Evolutionary conservation across 2,113 vertebrate species (phyloP).

Genomic region (Helogale parvula): DNA sequence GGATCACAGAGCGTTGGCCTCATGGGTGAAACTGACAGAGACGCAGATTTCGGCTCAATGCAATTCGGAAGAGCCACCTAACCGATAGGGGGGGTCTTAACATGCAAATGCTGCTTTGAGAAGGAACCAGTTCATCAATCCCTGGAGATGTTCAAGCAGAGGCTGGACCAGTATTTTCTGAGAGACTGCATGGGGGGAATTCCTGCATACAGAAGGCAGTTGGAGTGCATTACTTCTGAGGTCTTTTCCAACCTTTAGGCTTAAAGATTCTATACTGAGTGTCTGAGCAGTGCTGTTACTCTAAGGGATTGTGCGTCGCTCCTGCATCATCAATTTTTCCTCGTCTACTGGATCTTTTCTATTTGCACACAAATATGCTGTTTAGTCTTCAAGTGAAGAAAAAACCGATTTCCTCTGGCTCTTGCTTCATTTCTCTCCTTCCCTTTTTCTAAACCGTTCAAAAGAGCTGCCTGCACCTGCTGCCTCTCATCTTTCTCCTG

Average conservation of each 20-base stretch:
- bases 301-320: background rate
- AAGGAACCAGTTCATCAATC: background rate
- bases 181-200: background rate
- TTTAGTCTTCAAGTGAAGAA: constrained; percentile 18
- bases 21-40: background rate
- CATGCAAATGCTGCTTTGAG: background rate
- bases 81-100: background rate
- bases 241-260: background rate
- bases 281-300: background rate
- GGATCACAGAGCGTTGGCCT: background rate
- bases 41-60: background rate
- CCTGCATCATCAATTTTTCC: background rate
- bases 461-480: background rate
- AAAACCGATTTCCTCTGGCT: background rate
- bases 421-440: background rate
- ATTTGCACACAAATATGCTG: background rate
- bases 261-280: background rate
- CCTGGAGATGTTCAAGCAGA: background rate
- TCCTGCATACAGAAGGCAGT: background rate
- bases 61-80: background rate
- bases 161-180: background rate
- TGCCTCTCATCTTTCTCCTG: background rate
- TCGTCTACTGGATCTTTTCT: background rate
- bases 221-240: background rate
- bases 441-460: background rate